Conservation (phyloP, 2,888 invertebrate species). For the Folsomia manolachei region DNA sequence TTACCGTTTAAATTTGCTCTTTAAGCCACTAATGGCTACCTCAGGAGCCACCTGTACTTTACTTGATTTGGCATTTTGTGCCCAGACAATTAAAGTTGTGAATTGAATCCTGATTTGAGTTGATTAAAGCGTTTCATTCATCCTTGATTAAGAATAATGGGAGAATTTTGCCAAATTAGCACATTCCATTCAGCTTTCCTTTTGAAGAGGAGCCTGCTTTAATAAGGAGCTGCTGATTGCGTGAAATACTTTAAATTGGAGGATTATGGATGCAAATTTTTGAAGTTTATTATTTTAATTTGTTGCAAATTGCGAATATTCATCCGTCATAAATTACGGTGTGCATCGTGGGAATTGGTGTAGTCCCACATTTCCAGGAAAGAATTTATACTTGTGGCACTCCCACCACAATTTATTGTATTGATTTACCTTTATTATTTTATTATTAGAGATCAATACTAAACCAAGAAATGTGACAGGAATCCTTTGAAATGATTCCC, state of each 20-base stretch:
- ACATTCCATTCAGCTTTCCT: conserved; percentile 2
- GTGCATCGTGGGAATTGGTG: neutral
- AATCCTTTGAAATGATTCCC: too few relatives aligned
- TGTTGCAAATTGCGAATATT: too few relatives aligned
- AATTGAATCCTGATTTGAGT: neutral
- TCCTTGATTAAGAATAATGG: conserved; percentile 17
- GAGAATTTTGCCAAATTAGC: conserved; percentile 18
- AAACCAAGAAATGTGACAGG: too few relatives aligned
- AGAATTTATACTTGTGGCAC: neutral
- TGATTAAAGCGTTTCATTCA: conserved; percentile 4
- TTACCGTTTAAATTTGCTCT: neutral
- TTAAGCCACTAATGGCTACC: neutral
- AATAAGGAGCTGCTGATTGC: too few relatives aligned
- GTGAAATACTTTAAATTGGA: too few relatives aligned
- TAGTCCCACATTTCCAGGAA: neutral
- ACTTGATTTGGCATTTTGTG: neutral
- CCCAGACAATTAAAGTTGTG: neutral
- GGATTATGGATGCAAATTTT: too few relatives aligned
- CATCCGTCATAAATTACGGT: too few relatives aligned
- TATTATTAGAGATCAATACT: neutral
- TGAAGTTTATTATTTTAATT: too few relatives aligned
- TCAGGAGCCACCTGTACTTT: neutral
- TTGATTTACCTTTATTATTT: neutral
- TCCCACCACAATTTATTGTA: neutral
- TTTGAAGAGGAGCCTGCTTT: too few relatives aligned